Conservation (phyloP, 2,113 vertebrate genomes). For the Alligator mississippiensis region DNA sequence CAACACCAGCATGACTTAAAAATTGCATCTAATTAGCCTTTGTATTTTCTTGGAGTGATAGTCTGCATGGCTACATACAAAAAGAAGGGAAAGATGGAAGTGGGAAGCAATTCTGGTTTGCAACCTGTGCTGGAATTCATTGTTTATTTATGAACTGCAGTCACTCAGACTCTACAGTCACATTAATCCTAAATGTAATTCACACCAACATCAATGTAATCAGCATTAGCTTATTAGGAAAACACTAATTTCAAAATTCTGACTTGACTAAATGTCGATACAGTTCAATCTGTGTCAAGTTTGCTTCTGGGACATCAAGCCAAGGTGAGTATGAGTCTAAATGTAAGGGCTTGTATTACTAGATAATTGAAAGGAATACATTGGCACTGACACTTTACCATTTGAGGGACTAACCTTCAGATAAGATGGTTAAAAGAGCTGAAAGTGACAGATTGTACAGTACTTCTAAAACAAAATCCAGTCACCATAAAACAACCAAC, state of each 20-base stretch:
- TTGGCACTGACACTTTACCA: not conserved
- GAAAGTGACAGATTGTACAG: slow-evolving; percentile 14
- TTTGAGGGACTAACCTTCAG: slow-evolving; percentile 34
- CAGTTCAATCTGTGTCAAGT: not conserved
- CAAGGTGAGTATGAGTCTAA: not conserved
- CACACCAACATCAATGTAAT: not conserved
- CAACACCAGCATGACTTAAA: no score
- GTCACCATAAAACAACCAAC: not conserved
- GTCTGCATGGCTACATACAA: no score
- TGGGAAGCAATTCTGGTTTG: no score
- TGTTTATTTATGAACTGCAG: no score
- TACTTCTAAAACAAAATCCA: slow-evolving; percentile 24
- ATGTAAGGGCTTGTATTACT: not conserved
- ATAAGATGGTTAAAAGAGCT: slow-evolving; percentile 17
- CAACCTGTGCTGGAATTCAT: no score
- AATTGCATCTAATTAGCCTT: no score
- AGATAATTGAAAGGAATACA: slow-evolving; percentile 1
- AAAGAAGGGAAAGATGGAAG: no score
- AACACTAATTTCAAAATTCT: not conserved
- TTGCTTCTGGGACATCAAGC: not conserved
- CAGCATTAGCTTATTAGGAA: not conserved
- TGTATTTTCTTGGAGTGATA: no score
- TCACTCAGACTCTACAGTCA: not conserved
- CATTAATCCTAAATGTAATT: not conserved
- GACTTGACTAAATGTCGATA: not conserved